Evolutionary conservation across 2,888 invertebrate species (phyloP).

Genomic region (Smittia sp.): DNA sequence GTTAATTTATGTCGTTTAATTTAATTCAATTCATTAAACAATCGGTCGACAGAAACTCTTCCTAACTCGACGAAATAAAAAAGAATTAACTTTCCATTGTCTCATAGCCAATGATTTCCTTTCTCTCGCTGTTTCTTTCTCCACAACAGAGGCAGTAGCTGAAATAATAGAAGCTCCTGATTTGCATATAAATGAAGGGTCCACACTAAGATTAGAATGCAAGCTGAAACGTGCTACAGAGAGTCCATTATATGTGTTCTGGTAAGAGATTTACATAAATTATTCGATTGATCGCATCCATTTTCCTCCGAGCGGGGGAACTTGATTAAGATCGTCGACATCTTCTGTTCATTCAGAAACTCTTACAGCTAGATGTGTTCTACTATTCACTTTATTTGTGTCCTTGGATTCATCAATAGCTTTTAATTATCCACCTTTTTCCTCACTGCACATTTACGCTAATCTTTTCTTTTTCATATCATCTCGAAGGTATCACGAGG

Average conservation of each 20-base stretch:
- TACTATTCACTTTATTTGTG: too few species aligned
- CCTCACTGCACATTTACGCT: not conserved
- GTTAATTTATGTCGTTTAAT: conserved; percentile 33
- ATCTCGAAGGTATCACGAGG: conserved; percentile 67
- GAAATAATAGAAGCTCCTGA: conserved; percentile 53
- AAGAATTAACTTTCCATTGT: conserved; percentile 8
- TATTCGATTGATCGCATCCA: conserved; percentile 29
- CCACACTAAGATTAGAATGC: conserved; percentile 52
- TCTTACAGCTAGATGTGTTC: too few species aligned
- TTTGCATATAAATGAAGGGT: conserved; percentile 53
- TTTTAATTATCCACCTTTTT: conserved; percentile 18
- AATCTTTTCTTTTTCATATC: not conserved
- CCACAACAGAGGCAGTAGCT: conserved; percentile 51
- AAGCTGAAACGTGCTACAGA: conserved; percentile 53
- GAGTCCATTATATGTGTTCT: conserved; percentile 53
- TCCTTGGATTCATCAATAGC: not conserved
- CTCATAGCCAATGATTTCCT: not conserved
- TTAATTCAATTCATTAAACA: conserved; percentile 37
- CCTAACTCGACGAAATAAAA: not conserved
- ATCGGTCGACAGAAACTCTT: not conserved
- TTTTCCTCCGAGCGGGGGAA: not conserved
- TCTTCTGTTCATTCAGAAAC: too few species aligned
- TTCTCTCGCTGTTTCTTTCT: not conserved
- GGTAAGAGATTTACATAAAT: conserved; percentile 47
- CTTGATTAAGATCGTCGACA: too few species aligned